Conservation (phyloP, 2,888 invertebrate species). For the Pyrrhosoma nymphula region DNA sequence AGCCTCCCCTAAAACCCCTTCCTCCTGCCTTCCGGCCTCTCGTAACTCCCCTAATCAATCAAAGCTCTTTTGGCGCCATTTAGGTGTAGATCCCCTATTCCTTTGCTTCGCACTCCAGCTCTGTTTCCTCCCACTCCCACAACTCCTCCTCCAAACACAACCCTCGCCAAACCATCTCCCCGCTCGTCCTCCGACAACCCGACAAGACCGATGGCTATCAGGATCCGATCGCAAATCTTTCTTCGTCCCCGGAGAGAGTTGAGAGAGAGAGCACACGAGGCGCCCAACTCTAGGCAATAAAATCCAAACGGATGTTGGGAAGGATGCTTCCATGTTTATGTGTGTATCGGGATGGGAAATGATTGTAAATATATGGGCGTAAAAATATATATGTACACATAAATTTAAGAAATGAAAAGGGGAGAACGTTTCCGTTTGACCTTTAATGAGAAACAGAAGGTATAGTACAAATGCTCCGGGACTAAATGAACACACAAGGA, state of each 20-base stretch:
- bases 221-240: conserved; percentile 44
- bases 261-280: background rate
- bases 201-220: conserved; percentile 45
- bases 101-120: background rate
- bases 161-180: background rate
- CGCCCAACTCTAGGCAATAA: background rate
- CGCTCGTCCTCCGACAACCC: background rate
- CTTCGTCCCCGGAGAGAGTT: background rate
- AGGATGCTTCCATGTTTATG: background rate
- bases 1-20: background rate
- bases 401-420: too few relatives aligned
- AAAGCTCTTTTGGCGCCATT: conserved; percentile 56
- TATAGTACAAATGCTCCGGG: too few relatives aligned
- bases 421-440: too few relatives aligned
- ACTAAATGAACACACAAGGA: background rate
- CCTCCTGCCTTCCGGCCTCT: background rate
- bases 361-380: too few relatives aligned
- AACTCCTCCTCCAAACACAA: background rate
- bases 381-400: too few relatives aligned
- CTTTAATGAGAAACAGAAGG: too few relatives aligned
- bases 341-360: background rate
- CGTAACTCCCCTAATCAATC: conserved; percentile 28
- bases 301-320: background rate
- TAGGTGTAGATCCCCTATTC: background rate
- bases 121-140: background rate